Percentiles rank a stretch among this genome's conserved stretches.
phyloP scores from a whole-genome alignment of 1,140 invertebrate species.

The Drosophila subpulchrella region DNA sequence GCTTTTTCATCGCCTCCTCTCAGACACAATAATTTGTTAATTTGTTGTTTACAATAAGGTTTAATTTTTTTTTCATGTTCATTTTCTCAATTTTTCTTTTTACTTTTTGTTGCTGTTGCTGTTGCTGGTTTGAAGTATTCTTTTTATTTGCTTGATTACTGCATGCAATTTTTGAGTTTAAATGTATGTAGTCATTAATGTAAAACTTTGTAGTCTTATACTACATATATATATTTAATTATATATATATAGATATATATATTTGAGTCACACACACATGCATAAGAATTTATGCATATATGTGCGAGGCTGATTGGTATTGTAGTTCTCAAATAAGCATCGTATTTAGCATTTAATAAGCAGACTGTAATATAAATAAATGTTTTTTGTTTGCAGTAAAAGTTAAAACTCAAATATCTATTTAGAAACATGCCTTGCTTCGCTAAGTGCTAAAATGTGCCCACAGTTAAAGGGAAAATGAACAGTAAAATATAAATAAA shows the following conservation, averaged over 20 bases:
- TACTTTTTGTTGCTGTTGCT: constrained; percentile 29
- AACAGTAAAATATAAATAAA: constrained; percentile 18
- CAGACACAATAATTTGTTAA: constrained; percentile 72
- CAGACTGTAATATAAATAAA: constrained; percentile 35
- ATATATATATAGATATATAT: constrained; percentile 37
- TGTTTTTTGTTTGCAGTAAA: constrained; percentile 5
- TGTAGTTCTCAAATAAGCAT: constrained; percentile 32
- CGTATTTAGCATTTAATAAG: constrained; percentile 33
- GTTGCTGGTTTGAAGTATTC: constrained; percentile 48
- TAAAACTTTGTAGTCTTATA: constrained; percentile 60
- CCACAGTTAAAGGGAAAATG: constrained; percentile 6
- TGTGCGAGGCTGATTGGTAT: constrained; percentile 25
- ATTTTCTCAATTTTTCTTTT: constrained; percentile 76
- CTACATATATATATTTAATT: constrained; percentile 50
- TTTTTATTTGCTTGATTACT: constrained; percentile 34
- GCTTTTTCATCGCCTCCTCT: constrained; percentile 45
- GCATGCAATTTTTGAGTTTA: constrained; percentile 53
- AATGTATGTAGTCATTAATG: constrained; percentile 81
- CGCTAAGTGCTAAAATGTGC: constrained; percentile 8
- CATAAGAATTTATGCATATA: background rate
- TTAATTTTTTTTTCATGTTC: constrained; percentile 78
- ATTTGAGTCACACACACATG: constrained; percentile 16
- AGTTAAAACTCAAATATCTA: constrained; percentile 13
- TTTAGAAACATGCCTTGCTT: constrained; percentile 18
- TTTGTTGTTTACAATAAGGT: constrained; percentile 72